phyloP scores from a whole-genome alignment of 2,113 vertebrate genomes.

The Toxostoma redivivum region DNA sequence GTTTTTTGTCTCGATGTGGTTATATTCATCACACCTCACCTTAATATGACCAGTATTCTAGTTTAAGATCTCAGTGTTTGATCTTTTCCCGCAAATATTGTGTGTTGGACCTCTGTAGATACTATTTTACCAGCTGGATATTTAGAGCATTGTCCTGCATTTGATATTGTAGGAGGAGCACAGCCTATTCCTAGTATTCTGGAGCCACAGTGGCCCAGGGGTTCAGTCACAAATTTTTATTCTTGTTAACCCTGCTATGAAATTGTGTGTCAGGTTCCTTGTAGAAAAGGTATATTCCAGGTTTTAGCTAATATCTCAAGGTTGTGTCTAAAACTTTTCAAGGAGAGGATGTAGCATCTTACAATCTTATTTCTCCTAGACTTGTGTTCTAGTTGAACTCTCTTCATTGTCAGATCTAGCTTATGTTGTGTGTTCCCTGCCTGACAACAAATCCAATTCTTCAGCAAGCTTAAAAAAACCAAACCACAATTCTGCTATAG shows the following conservation, averaged over 20 bases:
- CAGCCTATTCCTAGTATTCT: background rate
- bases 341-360: background rate
- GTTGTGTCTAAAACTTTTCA: background rate
- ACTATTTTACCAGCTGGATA: background rate
- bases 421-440: background rate
- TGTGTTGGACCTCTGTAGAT: background rate
- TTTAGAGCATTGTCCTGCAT: background rate
- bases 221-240: background rate
- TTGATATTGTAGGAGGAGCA: rapidly evolving
- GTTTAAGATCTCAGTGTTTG: background rate
- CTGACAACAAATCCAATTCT: background rate
- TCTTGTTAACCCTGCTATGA: background rate
- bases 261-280: background rate
- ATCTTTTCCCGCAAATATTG: background rate
- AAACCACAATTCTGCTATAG: background rate
- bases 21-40: background rate
- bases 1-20: background rate
- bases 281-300: background rate
- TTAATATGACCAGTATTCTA: background rate
- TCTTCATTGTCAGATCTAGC: background rate
- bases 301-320: background rate
- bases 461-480: background rate
- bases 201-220: background rate
- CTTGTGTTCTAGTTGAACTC: background rate
- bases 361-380: background rate